Evolutionary conservation across 2,888 invertebrate species (phyloP).

Genomic region (Pollenia griseotomentosa): DNA sequence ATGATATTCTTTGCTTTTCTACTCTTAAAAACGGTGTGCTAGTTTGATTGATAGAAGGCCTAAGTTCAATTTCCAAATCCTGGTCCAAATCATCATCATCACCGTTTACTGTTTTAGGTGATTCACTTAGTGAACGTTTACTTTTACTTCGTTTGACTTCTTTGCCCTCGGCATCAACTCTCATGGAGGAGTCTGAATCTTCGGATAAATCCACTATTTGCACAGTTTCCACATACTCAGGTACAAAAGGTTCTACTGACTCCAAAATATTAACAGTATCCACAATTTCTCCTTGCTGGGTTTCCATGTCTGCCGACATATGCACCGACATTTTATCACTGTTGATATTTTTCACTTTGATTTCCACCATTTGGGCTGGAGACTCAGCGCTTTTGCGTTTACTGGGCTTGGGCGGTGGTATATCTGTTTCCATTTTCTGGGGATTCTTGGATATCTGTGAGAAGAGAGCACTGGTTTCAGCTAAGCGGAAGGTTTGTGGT

Average conservation of each 20-base stretch:
- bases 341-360: constrained; percentile 88
- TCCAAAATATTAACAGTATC: constrained; percentile 85
- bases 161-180: constrained; percentile 76
- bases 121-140: constrained; percentile 78
- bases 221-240: constrained; percentile 86
- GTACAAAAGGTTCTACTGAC: constrained; percentile 85
- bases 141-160: constrained; percentile 78
- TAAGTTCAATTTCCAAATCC: constrained; percentile 75
- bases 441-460: constrained; percentile 87
- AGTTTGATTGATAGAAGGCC: constrained; percentile 76
- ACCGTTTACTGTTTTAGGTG: constrained; percentile 69
- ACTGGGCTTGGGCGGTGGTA: constrained; percentile 75
- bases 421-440: constrained; percentile 48
- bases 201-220: constrained; percentile 86
- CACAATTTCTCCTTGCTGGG: constrained; percentile 83
- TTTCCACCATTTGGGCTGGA: constrained; percentile 87
- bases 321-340: constrained; percentile 86
- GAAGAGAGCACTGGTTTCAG: constrained; percentile 89
- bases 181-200: constrained; percentile 84
- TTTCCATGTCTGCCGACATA: constrained; percentile 75
- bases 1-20: constrained; percentile 83
- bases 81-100: constrained; percentile 65
- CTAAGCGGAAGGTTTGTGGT: constrained; percentile 87
- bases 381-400: constrained; percentile 79
- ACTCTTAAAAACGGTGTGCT: constrained; percentile 81